A percentile compares a stretch with the other conserved stretches of the same genome.
Conservation (phyloP, 2,888 invertebrate species). For the Synanthedon formicaeformis region DNA sequence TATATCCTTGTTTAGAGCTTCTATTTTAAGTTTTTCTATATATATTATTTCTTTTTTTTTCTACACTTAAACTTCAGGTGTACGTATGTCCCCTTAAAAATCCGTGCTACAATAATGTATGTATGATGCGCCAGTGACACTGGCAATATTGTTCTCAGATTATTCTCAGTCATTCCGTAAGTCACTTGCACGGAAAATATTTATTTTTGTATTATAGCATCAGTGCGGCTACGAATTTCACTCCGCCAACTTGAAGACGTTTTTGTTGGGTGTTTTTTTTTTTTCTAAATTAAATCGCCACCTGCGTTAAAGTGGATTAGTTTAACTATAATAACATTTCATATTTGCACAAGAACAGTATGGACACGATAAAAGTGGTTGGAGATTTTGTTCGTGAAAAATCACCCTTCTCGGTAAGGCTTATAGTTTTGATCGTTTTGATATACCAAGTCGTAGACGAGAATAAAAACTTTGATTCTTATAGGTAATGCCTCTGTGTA, state of each 20-base stretch:
- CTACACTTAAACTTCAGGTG: too few species aligned
- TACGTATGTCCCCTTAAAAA: neutral
- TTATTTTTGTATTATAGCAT: neutral
- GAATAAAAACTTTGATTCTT: too few species aligned
- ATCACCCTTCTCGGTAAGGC: constrained; percentile 59
- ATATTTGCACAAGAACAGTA: constrained; percentile 8
- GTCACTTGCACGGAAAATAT: neutral
- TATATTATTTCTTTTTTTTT: too few species aligned
- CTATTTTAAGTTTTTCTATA: too few species aligned
- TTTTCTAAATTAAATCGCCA: neutral
- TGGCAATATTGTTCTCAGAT: constrained; percentile 9
- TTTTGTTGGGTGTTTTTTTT: neutral
- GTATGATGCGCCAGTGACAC: neutral
- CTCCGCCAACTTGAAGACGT: too few species aligned
- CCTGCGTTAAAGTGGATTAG: neutral
- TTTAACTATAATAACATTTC: neutral
- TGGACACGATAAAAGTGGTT: constrained; percentile 59
- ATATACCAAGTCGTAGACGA: too few species aligned
- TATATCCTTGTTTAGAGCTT: too few species aligned
- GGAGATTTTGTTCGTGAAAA: constrained; percentile 52
- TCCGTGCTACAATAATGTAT: neutral
- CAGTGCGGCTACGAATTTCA: neutral
- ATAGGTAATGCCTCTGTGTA: too few species aligned
- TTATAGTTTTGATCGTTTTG: neutral
- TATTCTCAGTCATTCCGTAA: constrained; percentile 12